Conservation (phyloP, 2,888 invertebrate genomes). For the Polydrusus cervinus region DNA sequence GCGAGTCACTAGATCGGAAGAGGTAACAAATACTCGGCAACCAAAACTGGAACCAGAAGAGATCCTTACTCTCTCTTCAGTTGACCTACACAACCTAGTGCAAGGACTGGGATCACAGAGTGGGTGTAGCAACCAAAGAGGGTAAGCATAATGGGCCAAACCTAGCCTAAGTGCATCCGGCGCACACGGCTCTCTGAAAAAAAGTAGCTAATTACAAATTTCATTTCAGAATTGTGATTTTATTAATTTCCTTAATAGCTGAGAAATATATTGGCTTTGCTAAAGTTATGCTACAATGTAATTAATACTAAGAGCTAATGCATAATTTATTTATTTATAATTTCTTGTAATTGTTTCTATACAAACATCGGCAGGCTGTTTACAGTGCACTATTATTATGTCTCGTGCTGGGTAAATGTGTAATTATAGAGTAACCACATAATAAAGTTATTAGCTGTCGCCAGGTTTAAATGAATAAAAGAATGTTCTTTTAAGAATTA, state of each 20-base stretch:
- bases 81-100: too few species aligned
- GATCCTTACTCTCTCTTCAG: too few species aligned
- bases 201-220: too few species aligned
- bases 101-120: too few species aligned
- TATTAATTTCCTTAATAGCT: not conserved
- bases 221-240: too few species aligned
- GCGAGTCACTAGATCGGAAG: too few species aligned
- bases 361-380: constrained; percentile 26
- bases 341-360: constrained; percentile 30
- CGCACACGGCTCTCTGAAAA: too few species aligned
- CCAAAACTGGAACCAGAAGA: too few species aligned
- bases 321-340: constrained; percentile 33
- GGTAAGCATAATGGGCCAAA: too few species aligned
- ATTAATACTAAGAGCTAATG: constrained; percentile 33
- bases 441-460: constrained; percentile 31
- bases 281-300: not conserved
- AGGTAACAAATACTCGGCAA: too few species aligned
- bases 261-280: not conserved
- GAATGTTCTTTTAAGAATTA: constrained; percentile 3
- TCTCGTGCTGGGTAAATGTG: constrained; percentile 31
- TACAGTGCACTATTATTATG: constrained; percentile 37
- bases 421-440: constrained; percentile 28
- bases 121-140: too few species aligned
- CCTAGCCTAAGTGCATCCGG: too few species aligned
- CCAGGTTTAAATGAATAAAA: constrained; percentile 31